Evolutionary conservation across 2,888 invertebrate species (phyloP).

Genomic region (Caenorhabditis virilis): DNA sequence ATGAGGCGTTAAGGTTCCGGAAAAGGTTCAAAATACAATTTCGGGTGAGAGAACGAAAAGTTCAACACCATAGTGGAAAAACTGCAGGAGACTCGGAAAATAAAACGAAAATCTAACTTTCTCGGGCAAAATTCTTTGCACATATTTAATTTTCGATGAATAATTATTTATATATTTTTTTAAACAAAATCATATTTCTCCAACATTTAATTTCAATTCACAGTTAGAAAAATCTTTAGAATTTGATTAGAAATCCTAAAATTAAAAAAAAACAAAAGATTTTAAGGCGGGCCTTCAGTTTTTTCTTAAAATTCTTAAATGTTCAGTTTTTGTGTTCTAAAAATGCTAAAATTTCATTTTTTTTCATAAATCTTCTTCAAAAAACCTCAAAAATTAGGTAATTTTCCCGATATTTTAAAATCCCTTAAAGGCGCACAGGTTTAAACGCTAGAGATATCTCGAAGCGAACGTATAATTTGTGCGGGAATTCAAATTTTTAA

Average conservation of each 20-base stretch:
- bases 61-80: too few species aligned
- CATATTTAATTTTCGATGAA: too few species aligned
- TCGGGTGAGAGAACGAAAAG: too few species aligned
- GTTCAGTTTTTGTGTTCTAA: not conserved
- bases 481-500: not conserved
- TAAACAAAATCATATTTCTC: not conserved
- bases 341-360: not conserved
- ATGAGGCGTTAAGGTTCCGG: too few species aligned
- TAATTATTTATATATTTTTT: too few species aligned
- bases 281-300: not conserved
- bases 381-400: not conserved
- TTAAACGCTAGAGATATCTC: not conserved
- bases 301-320: not conserved
- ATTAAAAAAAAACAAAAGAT: not conserved
- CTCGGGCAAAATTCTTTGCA: too few species aligned
- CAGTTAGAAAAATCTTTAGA: too few species aligned
- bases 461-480: not conserved
- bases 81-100: too few species aligned
- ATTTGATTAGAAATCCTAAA: not conserved
- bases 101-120: too few species aligned
- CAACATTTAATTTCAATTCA: too few species aligned
- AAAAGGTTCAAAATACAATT: too few species aligned
- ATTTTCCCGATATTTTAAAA: not conserved
- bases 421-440: not conserved
- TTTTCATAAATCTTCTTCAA: not conserved